A percentile compares a stretch with the other conserved stretches of the same genome.
phyloP scores from a whole-genome alignment of 2,888 invertebrate genomes.

The Netelia virgata region DNA sequence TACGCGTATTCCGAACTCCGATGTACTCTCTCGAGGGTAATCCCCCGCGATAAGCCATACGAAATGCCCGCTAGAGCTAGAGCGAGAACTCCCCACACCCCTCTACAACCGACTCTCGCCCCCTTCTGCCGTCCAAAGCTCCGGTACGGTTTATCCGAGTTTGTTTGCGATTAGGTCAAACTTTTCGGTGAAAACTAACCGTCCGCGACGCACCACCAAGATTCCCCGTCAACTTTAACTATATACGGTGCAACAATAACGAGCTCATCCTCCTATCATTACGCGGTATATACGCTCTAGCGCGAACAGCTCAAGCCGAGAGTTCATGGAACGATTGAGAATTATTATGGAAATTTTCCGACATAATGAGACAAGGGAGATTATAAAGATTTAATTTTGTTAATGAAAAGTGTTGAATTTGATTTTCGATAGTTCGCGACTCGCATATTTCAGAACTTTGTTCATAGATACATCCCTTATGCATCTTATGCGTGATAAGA shows the following conservation, averaged over 20 bases:
- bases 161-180: constrained; percentile 65
- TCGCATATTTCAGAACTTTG: not conserved
- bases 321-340: not conserved
- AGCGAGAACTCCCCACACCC: no score
- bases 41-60: constrained; percentile 70
- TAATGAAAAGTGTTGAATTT: not conserved
- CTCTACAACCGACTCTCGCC: not conserved
- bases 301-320: not conserved
- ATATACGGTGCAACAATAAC: constrained; percentile 26
- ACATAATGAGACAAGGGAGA: not conserved
- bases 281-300: not conserved
- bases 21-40: constrained; percentile 69
- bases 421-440: no score
- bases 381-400: not conserved
- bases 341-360: not conserved
- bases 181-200: constrained; percentile 61
- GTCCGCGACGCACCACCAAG: constrained; percentile 41
- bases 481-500: not conserved
- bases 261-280: not conserved
- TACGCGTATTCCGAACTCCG: constrained; percentile 42
- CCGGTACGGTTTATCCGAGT: constrained; percentile 57
- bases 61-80: constrained; percentile 56
- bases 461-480: not conserved
- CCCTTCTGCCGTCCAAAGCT: constrained; percentile 15
- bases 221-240: constrained; percentile 57